Percentiles rank a stretch among this genome's conserved stretches.
These are phyloP conservation scores for Cantharis nigra DNA, from an alignment of 2,888 invertebrate genomes.

Conservation along the genomic window DNA sequence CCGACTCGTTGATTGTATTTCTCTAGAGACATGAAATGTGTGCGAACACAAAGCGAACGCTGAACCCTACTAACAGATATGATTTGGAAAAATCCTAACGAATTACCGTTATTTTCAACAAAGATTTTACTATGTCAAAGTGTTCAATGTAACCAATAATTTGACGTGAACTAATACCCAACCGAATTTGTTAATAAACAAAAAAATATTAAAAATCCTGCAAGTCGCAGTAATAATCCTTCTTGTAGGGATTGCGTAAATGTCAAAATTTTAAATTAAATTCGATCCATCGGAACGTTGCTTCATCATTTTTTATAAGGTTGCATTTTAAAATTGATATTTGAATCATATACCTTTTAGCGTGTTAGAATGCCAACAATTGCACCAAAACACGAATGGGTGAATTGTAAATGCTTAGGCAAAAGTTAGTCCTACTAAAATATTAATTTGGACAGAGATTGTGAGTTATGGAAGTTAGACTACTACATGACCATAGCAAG, in stretches of 20 bases:
- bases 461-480: slow-evolving; percentile 51
- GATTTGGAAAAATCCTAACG: slow-evolving; percentile 43
- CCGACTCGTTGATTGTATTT: slow-evolving; percentile 52
- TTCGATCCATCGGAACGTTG: not conserved
- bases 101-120: slow-evolving; percentile 34
- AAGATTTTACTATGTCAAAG: slow-evolving; percentile 25
- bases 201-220: not conserved
- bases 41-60: slow-evolving; percentile 39
- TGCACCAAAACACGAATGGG: slow-evolving; percentile 23
- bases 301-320: not conserved
- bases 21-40: slow-evolving; percentile 43
- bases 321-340: slow-evolving; percentile 18
- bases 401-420: slow-evolving; percentile 23
- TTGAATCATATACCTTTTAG: slow-evolving; percentile 23
- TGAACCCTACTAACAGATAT: slow-evolving; percentile 40
- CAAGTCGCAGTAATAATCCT: not conserved
- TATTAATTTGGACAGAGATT: slow-evolving; percentile 52
- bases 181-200: not conserved
- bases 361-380: slow-evolving; percentile 22
- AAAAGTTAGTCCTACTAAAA: slow-evolving; percentile 39
- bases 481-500: slow-evolving; percentile 47
- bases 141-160: not conserved
- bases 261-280: not conserved
- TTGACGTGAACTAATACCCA: not conserved
- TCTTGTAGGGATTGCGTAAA: not conserved